Evolutionary conservation across 2,888 invertebrate genomes (phyloP).

Genomic region (Brachynemurus nebulosus): DNA sequence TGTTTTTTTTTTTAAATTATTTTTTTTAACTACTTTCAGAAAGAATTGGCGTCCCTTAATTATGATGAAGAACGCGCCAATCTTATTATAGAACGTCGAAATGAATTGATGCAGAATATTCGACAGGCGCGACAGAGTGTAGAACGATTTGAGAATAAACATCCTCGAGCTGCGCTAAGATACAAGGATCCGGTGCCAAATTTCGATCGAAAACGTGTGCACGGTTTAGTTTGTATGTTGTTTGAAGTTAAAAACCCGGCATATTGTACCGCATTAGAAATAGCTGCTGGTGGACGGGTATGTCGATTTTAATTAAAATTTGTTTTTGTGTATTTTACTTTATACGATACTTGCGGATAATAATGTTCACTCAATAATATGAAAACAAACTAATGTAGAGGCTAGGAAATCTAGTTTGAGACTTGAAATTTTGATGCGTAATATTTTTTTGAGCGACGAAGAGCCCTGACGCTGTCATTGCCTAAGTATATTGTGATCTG

Average conservation of each 20-base stretch:
- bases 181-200: constrained; percentile 66
- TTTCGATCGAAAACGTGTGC: constrained; percentile 52
- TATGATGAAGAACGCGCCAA: constrained; percentile 48
- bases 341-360: no score
- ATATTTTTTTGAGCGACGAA: no score
- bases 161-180: constrained; percentile 47
- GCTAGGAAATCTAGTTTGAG: no score
- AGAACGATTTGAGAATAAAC: constrained; percentile 41
- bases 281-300: constrained; percentile 74
- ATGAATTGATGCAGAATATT: constrained; percentile 39
- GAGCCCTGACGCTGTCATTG: no score
- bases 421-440: no score
- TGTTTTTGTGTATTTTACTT: no score
- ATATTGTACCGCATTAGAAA: constrained; percentile 68
- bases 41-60: constrained; percentile 36
- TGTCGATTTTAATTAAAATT: constrained; percentile 21
- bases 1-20: neutral
- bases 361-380: no score
- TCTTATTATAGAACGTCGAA: constrained; percentile 35
- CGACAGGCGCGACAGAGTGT: constrained; percentile 38
- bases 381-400: no score
- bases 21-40: constrained; percentile 26
- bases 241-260: constrained; percentile 56
- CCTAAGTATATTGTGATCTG: no score
- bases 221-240: constrained; percentile 68